These are phyloP conservation scores for Catagonus wagneri DNA, from an alignment of 2,113 vertebrate genomes.

Conservation along the genomic window DNA sequence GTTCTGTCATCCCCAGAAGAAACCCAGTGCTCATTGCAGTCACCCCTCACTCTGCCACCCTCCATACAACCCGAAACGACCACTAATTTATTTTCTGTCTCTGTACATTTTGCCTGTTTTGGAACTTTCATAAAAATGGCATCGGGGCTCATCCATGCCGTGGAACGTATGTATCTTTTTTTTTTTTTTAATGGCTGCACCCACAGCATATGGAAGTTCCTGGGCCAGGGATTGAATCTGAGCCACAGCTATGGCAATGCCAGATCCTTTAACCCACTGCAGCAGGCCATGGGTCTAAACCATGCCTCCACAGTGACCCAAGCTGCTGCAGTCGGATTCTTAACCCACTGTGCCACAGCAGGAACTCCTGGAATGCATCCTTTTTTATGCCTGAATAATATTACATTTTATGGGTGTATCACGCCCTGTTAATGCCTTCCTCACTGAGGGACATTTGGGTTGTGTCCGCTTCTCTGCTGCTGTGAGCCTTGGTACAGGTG, in stretches of 20 bases:
- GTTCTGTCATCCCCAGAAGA: neutral
- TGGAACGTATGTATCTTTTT: neutral
- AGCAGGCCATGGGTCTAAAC: no score
- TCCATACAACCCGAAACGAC: neutral
- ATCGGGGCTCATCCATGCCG: neutral
- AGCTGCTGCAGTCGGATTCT: no score
- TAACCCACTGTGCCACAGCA: no score
- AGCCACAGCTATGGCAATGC: no score
- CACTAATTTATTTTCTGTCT: slow-evolving; percentile 6
- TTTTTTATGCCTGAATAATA: slow-evolving; percentile 17
- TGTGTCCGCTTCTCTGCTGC: neutral
- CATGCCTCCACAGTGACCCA: no score
- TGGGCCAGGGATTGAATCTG: no score
- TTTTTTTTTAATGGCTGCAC: no score
- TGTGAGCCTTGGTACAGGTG: neutral
- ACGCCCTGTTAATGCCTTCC: neutral
- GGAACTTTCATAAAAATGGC: neutral
- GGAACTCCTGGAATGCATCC: neutral
- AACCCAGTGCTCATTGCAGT: neutral
- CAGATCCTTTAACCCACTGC: no score
- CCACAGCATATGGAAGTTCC: no score
- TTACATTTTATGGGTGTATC: neutral
- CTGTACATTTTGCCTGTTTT: neutral
- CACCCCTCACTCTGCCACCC: neutral
- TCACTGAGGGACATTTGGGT: neutral